Percentiles rank a stretch among this genome's conserved stretches.
Conservation (phyloP, 2,888 invertebrate genomes). For the Gisinianus flammeolus region DNA sequence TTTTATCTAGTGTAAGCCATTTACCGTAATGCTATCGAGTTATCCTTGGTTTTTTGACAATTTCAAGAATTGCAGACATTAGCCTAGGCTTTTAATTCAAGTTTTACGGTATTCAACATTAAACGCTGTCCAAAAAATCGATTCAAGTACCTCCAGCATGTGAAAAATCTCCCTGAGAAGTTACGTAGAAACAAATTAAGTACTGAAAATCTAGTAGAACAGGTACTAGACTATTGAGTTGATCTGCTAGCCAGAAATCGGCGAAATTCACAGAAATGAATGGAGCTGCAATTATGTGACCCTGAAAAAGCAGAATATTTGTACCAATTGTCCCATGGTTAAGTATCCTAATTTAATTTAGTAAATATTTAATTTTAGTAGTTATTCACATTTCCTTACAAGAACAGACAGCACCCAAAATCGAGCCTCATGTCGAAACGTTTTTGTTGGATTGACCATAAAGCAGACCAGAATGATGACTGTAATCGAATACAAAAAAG, state of each 20-base stretch:
- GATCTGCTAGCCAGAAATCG: slow-evolving; percentile 99
- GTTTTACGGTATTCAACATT: no score
- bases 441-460: slow-evolving; percentile 88
- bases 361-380: slow-evolving; percentile 64
- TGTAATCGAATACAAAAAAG: no score
- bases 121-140: no score
- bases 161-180: slow-evolving; percentile 66
- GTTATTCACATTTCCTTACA: slow-evolving; percentile 63
- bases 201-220: slow-evolving; percentile 94
- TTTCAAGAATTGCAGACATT: no score
- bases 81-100: no score
- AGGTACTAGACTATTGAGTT: slow-evolving; percentile 88
- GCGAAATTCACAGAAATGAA: slow-evolving; percentile 94
- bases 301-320: slow-evolving; percentile 65
- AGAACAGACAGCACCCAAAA: slow-evolving; percentile 92
- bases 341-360: background rate
- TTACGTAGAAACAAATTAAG: slow-evolving; percentile 87
- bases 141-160: background rate
- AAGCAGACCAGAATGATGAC: slow-evolving; percentile 80
- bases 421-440: slow-evolving; percentile 89
- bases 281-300: slow-evolving; percentile 84
- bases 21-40: no score
- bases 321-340: no score
- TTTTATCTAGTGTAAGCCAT: no score
- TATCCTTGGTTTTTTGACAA: no score